A percentile compares a stretch with the other conserved stretches of the same genome.
phyloP scores from a whole-genome alignment of 2,888 invertebrate species.

The Sthenelais limicola region DNA sequence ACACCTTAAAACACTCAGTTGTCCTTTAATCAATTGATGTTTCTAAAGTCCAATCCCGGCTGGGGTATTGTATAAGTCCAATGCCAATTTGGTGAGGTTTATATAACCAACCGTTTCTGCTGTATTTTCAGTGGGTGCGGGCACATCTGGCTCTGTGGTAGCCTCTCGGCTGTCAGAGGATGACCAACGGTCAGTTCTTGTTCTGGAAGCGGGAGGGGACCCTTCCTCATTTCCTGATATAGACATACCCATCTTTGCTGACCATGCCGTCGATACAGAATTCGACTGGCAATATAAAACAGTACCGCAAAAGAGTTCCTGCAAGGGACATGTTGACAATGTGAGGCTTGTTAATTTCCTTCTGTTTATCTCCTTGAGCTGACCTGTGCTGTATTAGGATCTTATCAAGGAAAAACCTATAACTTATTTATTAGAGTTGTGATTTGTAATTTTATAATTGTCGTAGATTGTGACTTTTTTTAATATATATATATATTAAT shows the following conservation, averaged over 20 bases:
- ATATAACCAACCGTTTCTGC: too few relatives aligned
- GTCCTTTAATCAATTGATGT: too few relatives aligned
- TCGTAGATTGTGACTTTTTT: too few relatives aligned
- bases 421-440: too few relatives aligned
- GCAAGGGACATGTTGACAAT: conserved; percentile 50
- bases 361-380: conserved; percentile 1
- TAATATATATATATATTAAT: too few relatives aligned
- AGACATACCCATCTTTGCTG: conserved; percentile 54
- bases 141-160: conserved; percentile 53
- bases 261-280: conserved; percentile 46
- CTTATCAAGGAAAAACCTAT: too few relatives aligned
- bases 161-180: conserved; percentile 54
- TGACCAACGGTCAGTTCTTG: conserved; percentile 55
- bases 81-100: too few relatives aligned
- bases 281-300: conserved; percentile 54
- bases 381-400: too few relatives aligned
- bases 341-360: conserved; percentile 39
- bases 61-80: too few relatives aligned
- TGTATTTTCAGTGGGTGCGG: conserved; percentile 55
- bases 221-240: conserved; percentile 74
- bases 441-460: too few relatives aligned
- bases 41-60: too few relatives aligned
- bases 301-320: conserved; percentile 52
- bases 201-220: conserved; percentile 67
- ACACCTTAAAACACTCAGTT: too few relatives aligned